Conservation (phyloP, 2,888 invertebrate species). For the Altica lythri region DNA sequence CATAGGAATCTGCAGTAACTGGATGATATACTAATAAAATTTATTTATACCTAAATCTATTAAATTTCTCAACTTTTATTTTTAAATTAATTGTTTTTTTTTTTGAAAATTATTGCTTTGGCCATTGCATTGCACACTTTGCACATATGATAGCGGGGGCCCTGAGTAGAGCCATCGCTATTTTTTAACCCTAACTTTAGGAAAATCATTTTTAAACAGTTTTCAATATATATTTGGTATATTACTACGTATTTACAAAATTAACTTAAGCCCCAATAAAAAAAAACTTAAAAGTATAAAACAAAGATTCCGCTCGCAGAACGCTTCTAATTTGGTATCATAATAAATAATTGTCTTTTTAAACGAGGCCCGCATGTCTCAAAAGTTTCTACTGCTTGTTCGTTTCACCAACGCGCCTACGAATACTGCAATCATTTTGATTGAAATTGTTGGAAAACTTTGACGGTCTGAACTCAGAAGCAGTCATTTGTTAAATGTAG, state of each 20-base stretch:
- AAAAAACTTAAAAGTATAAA: background rate
- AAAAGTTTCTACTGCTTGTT: constrained; percentile 34
- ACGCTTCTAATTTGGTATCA: constrained; percentile 4
- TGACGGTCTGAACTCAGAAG: constrained; percentile 43
- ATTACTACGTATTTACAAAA: too few relatives aligned
- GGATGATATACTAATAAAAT: too few relatives aligned
- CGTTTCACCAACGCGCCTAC: constrained; percentile 36
- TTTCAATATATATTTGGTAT: too few relatives aligned
- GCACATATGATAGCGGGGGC: background rate
- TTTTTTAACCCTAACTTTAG: too few relatives aligned
- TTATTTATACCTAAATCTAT: background rate
- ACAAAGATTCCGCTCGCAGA: background rate
- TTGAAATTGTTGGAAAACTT: constrained; percentile 55
- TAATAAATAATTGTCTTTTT: constrained; percentile 32
- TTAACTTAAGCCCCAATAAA: too few relatives aligned
- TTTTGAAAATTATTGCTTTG: too few relatives aligned
- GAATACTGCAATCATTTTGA: constrained; percentile 54
- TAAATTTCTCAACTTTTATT: background rate
- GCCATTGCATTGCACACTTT: background rate
- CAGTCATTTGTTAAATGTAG: constrained; percentile 52
- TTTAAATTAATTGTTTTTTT: too few relatives aligned
- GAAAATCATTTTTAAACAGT: too few relatives aligned
- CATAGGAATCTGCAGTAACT: background rate
- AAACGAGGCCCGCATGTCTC: constrained; percentile 23
- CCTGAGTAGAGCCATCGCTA: too few relatives aligned